Evolutionary conservation across 2,113 vertebrate species (phyloP).

Genomic region (Glareola pratincola): DNA sequence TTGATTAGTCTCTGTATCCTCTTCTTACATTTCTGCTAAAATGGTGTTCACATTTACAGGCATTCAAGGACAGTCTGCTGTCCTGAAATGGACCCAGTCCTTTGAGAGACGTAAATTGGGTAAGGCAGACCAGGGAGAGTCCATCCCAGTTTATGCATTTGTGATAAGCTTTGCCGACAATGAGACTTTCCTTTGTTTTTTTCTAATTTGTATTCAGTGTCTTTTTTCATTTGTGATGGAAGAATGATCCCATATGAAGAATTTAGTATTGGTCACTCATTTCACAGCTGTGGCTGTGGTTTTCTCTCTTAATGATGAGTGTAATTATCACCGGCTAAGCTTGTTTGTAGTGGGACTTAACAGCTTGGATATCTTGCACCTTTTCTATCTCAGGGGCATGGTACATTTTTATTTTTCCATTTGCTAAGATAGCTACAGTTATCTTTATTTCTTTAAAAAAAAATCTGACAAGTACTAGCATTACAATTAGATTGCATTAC

Average conservation of each 20-base stretch:
- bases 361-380: background rate
- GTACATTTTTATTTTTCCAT: background rate
- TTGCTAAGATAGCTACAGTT: background rate
- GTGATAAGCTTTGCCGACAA: background rate
- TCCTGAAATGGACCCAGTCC: background rate
- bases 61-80: background rate
- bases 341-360: background rate
- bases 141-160: background rate
- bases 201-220: background rate
- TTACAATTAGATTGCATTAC: slow-evolving; percentile 4
- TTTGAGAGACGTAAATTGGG: background rate
- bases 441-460: background rate
- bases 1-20: background rate
- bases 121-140: background rate
- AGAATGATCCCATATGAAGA: background rate
- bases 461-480: background rate
- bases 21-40: background rate
- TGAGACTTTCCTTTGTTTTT: background rate
- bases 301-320: slow-evolving; percentile 24
- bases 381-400: background rate
- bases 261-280: background rate
- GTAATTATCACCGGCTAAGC: background rate
- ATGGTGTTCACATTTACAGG: background rate
- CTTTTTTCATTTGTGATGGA: background rate
- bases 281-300: background rate